A percentile compares a stretch with the other conserved stretches of the same genome.
Conservation (phyloP, 2,888 invertebrate genomes). For the Napeogenes inachia region DNA sequence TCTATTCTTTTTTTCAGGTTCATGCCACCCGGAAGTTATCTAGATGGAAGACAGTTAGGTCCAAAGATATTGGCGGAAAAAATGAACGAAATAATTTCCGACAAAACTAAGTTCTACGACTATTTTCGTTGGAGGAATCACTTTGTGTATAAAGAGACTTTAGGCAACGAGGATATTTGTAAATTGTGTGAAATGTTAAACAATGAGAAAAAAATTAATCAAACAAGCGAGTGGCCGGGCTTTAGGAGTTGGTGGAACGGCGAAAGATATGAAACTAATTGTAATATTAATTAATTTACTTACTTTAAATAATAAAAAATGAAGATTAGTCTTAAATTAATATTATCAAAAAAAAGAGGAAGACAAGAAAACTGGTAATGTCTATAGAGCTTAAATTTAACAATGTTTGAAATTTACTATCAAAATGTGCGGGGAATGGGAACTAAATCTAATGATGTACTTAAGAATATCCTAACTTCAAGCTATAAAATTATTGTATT, state of each 20-base stretch:
- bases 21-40: slow-evolving; percentile 38
- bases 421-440: too few relatives aligned
- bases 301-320: too few relatives aligned
- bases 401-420: too few relatives aligned
- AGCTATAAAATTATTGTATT: too few relatives aligned
- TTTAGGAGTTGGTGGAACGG: slow-evolving; percentile 35
- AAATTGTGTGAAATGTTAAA: slow-evolving; percentile 36
- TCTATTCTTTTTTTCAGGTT: slow-evolving; percentile 24
- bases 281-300: slow-evolving; percentile 12
- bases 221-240: slow-evolving; percentile 29
- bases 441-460: too few relatives aligned
- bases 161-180: slow-evolving; percentile 30
- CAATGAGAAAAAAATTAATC: slow-evolving; percentile 24
- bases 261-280: slow-evolving; percentile 23
- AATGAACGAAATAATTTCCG: slow-evolving; percentile 36
- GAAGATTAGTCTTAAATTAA: too few relatives aligned
- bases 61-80: slow-evolving; percentile 33
- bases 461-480: too few relatives aligned
- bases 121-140: slow-evolving; percentile 44
- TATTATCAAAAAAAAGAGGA: too few relatives aligned
- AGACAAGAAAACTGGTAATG: too few relatives aligned
- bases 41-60: slow-evolving; percentile 37
- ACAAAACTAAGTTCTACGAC: slow-evolving; percentile 34
- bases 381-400: too few relatives aligned
- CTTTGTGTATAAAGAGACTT: slow-evolving; percentile 32